Conservation (phyloP, 2,113 vertebrate species). For the Labeo catla region DNA sequence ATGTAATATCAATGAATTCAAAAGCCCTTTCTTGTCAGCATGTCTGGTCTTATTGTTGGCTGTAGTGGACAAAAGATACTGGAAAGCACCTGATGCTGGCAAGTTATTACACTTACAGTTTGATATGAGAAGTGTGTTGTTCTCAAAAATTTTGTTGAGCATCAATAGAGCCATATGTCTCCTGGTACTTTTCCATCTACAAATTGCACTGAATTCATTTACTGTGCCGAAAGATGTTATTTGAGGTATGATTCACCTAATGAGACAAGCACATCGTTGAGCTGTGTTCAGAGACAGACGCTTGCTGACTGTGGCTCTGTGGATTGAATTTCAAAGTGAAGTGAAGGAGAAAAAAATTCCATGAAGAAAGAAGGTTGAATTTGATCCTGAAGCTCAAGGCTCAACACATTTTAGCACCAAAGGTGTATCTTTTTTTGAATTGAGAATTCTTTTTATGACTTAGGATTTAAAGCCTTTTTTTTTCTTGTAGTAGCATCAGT, state of each 20-base stretch:
- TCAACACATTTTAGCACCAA: slow-evolving; percentile 17
- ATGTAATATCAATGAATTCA: background rate
- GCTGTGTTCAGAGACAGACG: background rate
- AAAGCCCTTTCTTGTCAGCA: background rate
- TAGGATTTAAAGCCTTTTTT: slow-evolving; percentile 17
- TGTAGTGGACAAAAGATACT: background rate
- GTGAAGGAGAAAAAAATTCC: background rate
- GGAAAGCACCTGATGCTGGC: background rate
- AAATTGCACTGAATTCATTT: background rate
- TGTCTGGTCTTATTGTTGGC: background rate
- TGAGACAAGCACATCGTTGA: background rate
- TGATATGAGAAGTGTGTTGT: background rate
- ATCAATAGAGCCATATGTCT: slow-evolving; percentile 1
- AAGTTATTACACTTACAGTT: background rate
- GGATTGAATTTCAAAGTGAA: slow-evolving; percentile 35
- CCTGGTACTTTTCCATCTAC: background rate
- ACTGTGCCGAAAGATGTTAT: background rate
- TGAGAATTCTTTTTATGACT: slow-evolving; percentile 2
- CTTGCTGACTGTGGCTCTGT: slow-evolving; percentile 6
- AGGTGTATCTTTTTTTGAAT: slow-evolving; percentile 5
- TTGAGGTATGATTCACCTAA: slow-evolving; percentile 17
- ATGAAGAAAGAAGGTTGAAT: background rate
- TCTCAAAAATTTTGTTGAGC: slow-evolving; percentile 2
- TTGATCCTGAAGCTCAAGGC: background rate
- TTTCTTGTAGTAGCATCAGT: slow-evolving; percentile 4